Evolutionary conservation across 1,140 invertebrate genomes (phyloP), one percentile per base, ranked within the genome.

Genomic region (Drosophila trapezifrons): DNA sequence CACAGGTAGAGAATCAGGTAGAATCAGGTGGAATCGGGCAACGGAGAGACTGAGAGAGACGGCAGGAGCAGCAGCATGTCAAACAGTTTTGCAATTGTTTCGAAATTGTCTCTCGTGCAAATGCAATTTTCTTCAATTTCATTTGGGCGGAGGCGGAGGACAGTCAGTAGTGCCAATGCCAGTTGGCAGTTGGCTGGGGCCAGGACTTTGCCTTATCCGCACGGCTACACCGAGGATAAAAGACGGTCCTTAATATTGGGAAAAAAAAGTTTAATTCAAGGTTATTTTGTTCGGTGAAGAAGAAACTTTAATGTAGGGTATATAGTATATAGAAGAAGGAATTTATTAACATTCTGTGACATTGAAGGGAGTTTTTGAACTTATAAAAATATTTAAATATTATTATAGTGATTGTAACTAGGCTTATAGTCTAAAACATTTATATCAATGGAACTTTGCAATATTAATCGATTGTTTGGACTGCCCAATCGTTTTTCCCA

Each of bases 81-180:
- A 89, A 90, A 89, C 85, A 79, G 86, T 89, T 89, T 85, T 89
- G 80, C 85, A 89, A 89, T 90, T 89, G 85, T 89, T 89, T 89
- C 86, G 85, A 85, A 89, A 89, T 89, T 90, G 85, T 89, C 85
- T 89, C 85, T 90, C 85, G 85, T 89, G 85, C 85, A 89, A 89
- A 89, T 89, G 85, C 85, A 89, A 89, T 89, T 89, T 89, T 89
- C 85, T 90, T 90, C 85, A 90, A 89, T 89, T 89, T 90, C 80
- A 90, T 89, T 89, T 85, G 80, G 85, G 80, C 84, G 84, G 80
- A 80, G 80, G 73, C 74, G 70, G 51, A 52, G 65, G 51, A 49
- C 35, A 69, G 64, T 73, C 66, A 65, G 40, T 81, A 76, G 40
- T 86, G 62, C 27, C 78, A 71, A 71, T 79, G 82, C 71, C 79